These are phyloP conservation scores for Semicossyphus pulcher DNA, from an alignment of 2,113 vertebrate genomes.

Conservation along the genomic window DNA sequence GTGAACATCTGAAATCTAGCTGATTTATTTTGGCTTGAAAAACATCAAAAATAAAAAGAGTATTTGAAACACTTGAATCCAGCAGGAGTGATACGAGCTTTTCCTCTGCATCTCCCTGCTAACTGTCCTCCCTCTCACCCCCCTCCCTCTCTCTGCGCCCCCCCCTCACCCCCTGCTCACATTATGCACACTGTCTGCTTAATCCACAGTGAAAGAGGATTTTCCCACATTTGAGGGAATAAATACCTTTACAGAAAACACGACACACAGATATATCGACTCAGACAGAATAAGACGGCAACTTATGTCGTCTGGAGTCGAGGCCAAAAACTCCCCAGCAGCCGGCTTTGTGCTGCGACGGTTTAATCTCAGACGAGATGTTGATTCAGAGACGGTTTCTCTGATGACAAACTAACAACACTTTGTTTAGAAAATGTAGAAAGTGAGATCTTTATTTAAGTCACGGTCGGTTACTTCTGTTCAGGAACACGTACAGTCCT, in stretches of 20 bases:
- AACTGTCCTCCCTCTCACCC: slow-evolving; percentile 10
- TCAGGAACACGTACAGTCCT: no score
- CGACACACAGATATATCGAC: slow-evolving; percentile 9
- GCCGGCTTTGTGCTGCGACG: slow-evolving; percentile 10
- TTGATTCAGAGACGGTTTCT: neutral
- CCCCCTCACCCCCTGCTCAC: slow-evolving; percentile 7
- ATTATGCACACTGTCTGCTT: slow-evolving; percentile 46
- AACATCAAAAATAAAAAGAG: neutral
- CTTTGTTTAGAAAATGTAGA: slow-evolving; percentile 1
- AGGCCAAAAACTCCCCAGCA: neutral
- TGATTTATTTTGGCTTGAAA: neutral
- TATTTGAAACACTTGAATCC: slow-evolving; percentile 14
- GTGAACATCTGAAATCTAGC: neutral
- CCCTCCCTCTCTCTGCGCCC: neutral
- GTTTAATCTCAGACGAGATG: neutral
- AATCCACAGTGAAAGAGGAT: slow-evolving; percentile 68
- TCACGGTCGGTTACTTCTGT: neutral
- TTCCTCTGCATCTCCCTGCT: neutral
- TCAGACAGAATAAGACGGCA: neutral
- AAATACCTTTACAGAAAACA: slow-evolving; percentile 53
- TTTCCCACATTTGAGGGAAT: slow-evolving; percentile 66
- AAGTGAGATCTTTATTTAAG: neutral
- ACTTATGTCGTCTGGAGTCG: neutral
- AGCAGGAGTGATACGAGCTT: slow-evolving; percentile 5
- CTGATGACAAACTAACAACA: neutral